Conservation (phyloP, 2,797 vertebrate species). For the Pyrocephalus nanus region DNA sequence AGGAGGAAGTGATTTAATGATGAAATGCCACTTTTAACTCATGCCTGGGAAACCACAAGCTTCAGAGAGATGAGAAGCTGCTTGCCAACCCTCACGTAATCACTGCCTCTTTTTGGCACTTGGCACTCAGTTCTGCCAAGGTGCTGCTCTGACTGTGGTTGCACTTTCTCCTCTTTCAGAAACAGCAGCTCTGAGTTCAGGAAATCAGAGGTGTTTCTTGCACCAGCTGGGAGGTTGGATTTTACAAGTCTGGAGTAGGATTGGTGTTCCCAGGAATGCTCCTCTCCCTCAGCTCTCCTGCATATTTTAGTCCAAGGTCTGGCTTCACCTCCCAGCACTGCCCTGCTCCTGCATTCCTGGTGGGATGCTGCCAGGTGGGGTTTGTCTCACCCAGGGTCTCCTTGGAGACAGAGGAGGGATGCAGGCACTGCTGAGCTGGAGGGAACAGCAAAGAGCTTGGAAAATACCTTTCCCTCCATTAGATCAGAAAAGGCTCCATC, state of each 20-base stretch:
- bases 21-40: slow-evolving; percentile 54
- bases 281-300: neutral
- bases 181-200: neutral
- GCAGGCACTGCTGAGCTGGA: neutral
- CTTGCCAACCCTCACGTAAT: neutral
- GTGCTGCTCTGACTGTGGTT: neutral
- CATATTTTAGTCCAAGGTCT: neutral
- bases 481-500: neutral
- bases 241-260: neutral
- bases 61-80: neutral
- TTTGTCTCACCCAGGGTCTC: neutral
- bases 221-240: neutral
- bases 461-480: neutral
- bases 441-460: neutral
- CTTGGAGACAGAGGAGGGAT: neutral
- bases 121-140: rapidly evolving
- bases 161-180: neutral
- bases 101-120: neutral
- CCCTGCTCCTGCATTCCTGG: neutral
- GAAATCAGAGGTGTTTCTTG: neutral
- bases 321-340: neutral
- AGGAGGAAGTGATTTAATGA: slow-evolving; percentile 57
- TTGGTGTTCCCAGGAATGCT: neutral
- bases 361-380: neutral
- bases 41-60: neutral